These are phyloP conservation scores for Sinonovacula constricta DNA, from an alignment of 1,140 invertebrate genomes.

Conservation along the genomic window DNA sequence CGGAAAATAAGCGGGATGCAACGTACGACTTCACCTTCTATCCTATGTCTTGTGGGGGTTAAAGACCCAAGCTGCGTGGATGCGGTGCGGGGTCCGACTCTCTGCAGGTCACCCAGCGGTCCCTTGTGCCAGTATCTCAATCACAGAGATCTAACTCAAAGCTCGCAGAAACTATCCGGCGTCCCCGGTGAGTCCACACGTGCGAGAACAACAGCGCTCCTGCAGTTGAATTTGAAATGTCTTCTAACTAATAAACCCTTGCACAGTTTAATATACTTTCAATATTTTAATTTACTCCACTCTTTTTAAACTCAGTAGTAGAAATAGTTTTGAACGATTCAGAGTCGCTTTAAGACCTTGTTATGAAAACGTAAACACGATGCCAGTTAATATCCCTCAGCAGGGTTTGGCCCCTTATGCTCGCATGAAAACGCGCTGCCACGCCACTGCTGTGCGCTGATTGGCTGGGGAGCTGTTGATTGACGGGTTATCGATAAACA, in stretches of 20 bases:
- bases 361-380: constrained; percentile 47
- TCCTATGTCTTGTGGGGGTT: too few relatives aligned
- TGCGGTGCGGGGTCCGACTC: constrained; percentile 28
- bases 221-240: constrained; percentile 37
- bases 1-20: too few relatives aligned
- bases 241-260: constrained; percentile 18
- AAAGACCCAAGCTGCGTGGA: too few relatives aligned
- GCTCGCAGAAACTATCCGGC: background rate
- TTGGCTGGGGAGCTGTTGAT: constrained; percentile 39
- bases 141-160: constrained; percentile 19
- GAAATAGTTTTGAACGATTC: constrained; percentile 37
- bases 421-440: constrained; percentile 27
- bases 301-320: constrained; percentile 31
- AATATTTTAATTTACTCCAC: constrained; percentile 53
- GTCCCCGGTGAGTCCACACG: background rate
- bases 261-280: constrained; percentile 51
- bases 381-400: constrained; percentile 49
- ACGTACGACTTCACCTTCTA: too few relatives aligned
- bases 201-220: constrained; percentile 29
- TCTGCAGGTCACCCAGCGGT: constrained; percentile 5
- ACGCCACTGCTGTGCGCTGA: constrained; percentile 40
- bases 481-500: constrained; percentile 48
- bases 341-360: constrained; percentile 43
- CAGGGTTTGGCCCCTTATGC: constrained; percentile 46
- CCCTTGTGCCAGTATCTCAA: too few relatives aligned